Evolutionary conservation across 2,113 vertebrate species (phyloP), one percentile per base, ranked within the genome.

Genomic region (Puma concolor): DNA sequence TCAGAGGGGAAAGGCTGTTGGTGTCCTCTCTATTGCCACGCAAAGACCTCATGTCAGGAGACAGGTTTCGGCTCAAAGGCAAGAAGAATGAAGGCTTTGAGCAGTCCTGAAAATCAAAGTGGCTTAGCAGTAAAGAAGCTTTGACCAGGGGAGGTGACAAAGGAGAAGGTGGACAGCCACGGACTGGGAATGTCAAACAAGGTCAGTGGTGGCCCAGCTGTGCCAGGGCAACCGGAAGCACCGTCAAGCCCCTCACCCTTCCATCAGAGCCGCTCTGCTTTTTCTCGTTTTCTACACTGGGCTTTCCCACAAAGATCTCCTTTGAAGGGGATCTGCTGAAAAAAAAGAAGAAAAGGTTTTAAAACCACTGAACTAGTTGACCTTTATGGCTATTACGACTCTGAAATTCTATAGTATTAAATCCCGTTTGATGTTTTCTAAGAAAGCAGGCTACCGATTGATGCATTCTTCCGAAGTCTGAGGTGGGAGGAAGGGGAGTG

Each of bases 391-490:
- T 97, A 13, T 64, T 48, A 79, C n/a, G 33, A 66, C 25, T 79
- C 63, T 36, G 77, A 94, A 95, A 96, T 93, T 97, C 67, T 91
- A 33, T 13, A 88, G 50, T 50, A 77, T 63, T 88, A 50, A 50
- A 67, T 95, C 29, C 77, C 76, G 57, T 90, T 95, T 72, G 80
- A 95, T 91, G 54, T 82, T 96, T 97, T 96, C 81, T 93, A 95
- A 95, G 92, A 96, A 94, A 93, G 44, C 38, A 77, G 64, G 23
- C 31, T 86, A 81, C 38, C 36, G 21, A 85, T 27, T 63, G 63
- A 72, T 86, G 72, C 66, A 14, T 93, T 57, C 85, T 96, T 89
- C 63, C 5, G 21, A 87, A 91, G 57, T 63, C 57, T 74, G 29
- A 66, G n/a, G 76, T 13, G 91, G 60, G 81, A 92, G n/a, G 54